Percentiles rank a stretch among this genome's conserved stretches.
Conservation (phyloP, 2,113 vertebrate genomes). For the Ursus arctos region DNA sequence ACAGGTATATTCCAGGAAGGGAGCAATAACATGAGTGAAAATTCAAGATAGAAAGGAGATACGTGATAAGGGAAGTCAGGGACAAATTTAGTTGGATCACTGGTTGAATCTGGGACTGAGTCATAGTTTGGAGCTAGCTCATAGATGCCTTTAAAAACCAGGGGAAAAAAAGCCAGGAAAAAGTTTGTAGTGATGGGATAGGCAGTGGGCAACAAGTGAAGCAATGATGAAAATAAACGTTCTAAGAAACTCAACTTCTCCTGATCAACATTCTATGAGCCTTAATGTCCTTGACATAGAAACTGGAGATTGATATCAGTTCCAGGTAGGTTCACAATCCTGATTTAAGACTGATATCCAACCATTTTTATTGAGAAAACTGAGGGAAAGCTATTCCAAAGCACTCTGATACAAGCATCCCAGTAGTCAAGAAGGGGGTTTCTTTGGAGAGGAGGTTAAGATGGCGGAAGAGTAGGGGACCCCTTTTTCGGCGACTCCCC, state of each 20-base stretch:
- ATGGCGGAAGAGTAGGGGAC: too few relatives aligned
- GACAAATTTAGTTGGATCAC: background rate
- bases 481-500: too few relatives aligned
- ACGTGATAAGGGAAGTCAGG: background rate
- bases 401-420: background rate
- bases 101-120: background rate
- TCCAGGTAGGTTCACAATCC: background rate
- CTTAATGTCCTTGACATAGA: background rate
- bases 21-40: background rate
- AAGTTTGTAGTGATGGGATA: slow-evolving; percentile 6
- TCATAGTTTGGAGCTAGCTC: background rate
- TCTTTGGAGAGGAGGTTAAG: too few relatives aligned
- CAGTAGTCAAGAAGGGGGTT: background rate
- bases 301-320: slow-evolving; percentile 8
- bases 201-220: background rate
- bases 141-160: background rate
- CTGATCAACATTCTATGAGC: background rate
- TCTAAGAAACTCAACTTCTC: background rate
- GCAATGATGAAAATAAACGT: background rate
- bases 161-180: background rate
- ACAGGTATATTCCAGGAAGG: background rate
- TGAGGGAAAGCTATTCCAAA: background rate
- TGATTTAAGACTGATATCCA: background rate
- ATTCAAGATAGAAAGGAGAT: background rate
- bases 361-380: background rate